Base-by-base conservation (phyloP, 2,888 invertebrate genomes). In the Smittia sp. region DNA sequence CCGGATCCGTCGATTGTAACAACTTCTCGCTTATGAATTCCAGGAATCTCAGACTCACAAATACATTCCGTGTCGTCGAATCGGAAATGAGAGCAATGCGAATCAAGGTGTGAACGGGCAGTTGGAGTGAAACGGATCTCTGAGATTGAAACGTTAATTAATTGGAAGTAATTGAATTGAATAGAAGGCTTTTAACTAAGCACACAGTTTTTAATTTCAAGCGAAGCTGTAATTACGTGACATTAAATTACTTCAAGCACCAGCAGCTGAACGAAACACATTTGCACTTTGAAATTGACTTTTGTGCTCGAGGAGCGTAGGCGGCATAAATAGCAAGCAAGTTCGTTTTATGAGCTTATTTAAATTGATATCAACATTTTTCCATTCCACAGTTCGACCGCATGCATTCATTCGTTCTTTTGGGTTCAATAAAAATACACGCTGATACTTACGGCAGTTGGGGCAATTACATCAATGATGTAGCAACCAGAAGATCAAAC, bases 141-240 rank as follows among this genome's bases (percentile, higher is more conserved):
- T 46, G n/a, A 63, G 63, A 63, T 22, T 63, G n/a, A 63, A 63
- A 27, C 63, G n/a, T 63, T 63, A 63, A 63, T 63, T 63, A 63
- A 25, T 25, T n/a, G 27, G 27, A 63, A 27, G 7, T 63, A 63
- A 63, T 63, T 63, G 27, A 63, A 63, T 63, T 27, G n/a, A 4
- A 63, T 58, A 22, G 58, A 58, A 22, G 20, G 58, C 58, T 46
- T 13, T n/a, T n/a, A n/a, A n/a, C n/a, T n/a, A n/a, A 46, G 15
- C 13, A n/a, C 46, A 46, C 46, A 46, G 11, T n/a, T 46, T n/a
- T 13, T 15, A 46, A 11, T 3, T 46, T n/a, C 4, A 11, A 58
- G 58, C 13, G 18, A 22, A 58, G 22, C 22, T 6, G 58, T 58
- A 58, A 58, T 58, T 58, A 58, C 58, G 22, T 58, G 46, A 58